Conservation (phyloP, 2,888 invertebrate genomes). For the Philopedon plagiatum region DNA sequence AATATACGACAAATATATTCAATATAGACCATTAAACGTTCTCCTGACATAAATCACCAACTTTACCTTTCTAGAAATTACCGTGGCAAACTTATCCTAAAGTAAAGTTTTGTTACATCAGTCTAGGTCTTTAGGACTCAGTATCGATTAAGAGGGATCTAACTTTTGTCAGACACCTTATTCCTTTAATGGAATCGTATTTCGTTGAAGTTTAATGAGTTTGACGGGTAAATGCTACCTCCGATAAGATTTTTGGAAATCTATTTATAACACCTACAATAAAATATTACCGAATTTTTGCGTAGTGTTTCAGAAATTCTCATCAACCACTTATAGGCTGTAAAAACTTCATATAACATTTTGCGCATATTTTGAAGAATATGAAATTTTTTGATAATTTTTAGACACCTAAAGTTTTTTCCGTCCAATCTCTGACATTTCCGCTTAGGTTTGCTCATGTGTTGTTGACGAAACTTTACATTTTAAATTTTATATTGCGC, state of each 20-base stretch:
- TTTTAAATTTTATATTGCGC: no score
- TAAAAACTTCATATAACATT: no score
- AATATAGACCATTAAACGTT: background rate
- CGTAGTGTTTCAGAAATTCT: no score
- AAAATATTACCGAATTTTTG: no score
- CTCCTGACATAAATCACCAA: background rate
- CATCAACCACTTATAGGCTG: no score
- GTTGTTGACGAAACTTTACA: no score
- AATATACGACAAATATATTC: background rate
- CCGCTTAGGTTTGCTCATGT: no score
- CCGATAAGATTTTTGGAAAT: background rate
- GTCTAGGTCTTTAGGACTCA: slow-evolving; percentile 13
- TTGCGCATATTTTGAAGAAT: no score
- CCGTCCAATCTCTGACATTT: no score
- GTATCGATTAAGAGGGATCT: slow-evolving; percentile 8
- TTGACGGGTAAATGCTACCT: slow-evolving; percentile 1
- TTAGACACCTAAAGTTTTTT: no score
- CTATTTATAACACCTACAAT: background rate
- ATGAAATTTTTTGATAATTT: no score
- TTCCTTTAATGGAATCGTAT: slow-evolving; percentile 13
- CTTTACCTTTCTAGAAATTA: slow-evolving; percentile 8
- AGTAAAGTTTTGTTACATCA: slow-evolving; percentile 10
- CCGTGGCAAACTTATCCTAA: background rate
- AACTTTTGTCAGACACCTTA: slow-evolving; percentile 9
- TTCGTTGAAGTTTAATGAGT: background rate